Conservation (phyloP, 2,888 invertebrate genomes). For the Drosophila longiperda region DNA sequence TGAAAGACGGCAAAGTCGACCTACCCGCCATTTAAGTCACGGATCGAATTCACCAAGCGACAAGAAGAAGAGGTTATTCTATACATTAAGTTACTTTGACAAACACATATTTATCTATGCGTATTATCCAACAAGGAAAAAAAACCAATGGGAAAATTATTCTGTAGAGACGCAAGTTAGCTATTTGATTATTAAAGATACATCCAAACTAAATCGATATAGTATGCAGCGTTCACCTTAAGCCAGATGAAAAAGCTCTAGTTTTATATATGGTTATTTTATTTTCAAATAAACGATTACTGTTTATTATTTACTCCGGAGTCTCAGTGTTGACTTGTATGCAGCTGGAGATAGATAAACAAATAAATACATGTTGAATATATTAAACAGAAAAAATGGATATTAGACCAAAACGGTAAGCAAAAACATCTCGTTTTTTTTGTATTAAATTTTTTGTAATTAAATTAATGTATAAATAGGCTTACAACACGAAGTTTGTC, state of each 20-base stretch:
- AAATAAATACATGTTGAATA: background rate
- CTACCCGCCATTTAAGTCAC: conserved; percentile 49
- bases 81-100: conserved; percentile 40
- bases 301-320: conserved; percentile 31
- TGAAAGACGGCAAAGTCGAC: conserved; percentile 64
- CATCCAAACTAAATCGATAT: background rate
- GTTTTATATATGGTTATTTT: conserved; percentile 24
- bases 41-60: conserved; percentile 68
- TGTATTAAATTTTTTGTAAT: no score
- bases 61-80: conserved; percentile 68
- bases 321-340: conserved; percentile 27
- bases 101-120: conserved; percentile 6
- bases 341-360: conserved; percentile 1
- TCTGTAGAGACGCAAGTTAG: conserved; percentile 1
- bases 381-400: background rate
- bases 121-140: conserved; percentile 9
- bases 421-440: background rate
- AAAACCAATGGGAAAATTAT: conserved; percentile 3
- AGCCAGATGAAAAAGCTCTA: conserved; percentile 5
- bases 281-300: conserved; percentile 34
- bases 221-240: background rate
- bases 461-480: background rate
- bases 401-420: conserved; percentile 7
- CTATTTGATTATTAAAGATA: background rate
- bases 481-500: background rate